Evolutionary conservation across 2,113 vertebrate species (phyloP), one percentile per base, ranked within the genome.

Genomic region (Sprattus sprattus): DNA sequence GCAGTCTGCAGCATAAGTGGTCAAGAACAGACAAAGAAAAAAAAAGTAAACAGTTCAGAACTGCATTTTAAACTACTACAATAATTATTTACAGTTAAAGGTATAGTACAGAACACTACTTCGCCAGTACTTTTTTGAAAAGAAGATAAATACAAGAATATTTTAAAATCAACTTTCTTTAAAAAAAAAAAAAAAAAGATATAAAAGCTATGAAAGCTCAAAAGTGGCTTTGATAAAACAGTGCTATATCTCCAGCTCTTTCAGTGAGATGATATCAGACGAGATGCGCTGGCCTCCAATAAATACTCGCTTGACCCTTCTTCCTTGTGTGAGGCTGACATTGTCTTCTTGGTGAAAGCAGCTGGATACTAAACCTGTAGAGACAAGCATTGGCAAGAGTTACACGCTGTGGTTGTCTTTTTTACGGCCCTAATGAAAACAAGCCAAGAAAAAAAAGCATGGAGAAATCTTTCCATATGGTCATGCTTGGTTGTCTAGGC

Each of bases 81-180:
- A 92, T 82, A 82, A 89, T 91, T 91, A 94, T 95, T 93, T 95
- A 95, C 94, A 95, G 84, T 91, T 93, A 93, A 85, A 89, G 90
- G 90, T 83, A 89, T 64, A 82, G 85, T 88, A 89, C 82, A 91
- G 85, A 91, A 88, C 86, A 88, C 88, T 83, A 90, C 87, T 86
- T 84, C n/a, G 90, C 47, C 87, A 85, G 86, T 49, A 90, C 86
- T 83, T 87, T 81, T 83, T 81, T 83, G 81, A 85, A 90, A 89
- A 89, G 85, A 89, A 86, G 85, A 91, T 88, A 91, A 92, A 91
- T 89, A 92, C 54, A 91, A 86, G 85, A 88, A 93, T 88, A 91
- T 86, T 78, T 78, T 87, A 82, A 88, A 89, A 88, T 84, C 80
- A 83, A 82, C 83, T 81, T 84, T 83, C 18, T 81, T 52, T 84